Conservation (phyloP, 2,797 vertebrate genomes). For the Sebastiscus albofasciatus region DNA sequence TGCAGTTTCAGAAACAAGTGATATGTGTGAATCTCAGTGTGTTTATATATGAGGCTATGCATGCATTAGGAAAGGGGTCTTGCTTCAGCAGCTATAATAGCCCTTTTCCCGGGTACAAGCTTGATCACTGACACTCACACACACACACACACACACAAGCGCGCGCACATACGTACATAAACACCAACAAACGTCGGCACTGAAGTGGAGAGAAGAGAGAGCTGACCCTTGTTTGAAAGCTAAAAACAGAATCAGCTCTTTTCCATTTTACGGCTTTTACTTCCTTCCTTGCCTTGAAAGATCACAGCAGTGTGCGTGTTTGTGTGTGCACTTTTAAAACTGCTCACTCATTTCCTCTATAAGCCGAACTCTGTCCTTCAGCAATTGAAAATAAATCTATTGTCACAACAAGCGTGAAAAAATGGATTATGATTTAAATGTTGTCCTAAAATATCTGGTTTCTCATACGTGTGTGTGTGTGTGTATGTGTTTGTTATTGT, state of each 20-base stretch:
- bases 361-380: conserved; percentile 19
- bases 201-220: conserved; percentile 24
- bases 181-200: conserved; percentile 18
- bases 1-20: conserved; percentile 30
- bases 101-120: conserved; percentile 18
- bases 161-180: conserved; percentile 1
- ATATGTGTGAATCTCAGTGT: conserved; percentile 7
- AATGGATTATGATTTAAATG: conserved; percentile 21
- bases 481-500: conserved; percentile 46
- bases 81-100: conserved; percentile 53
- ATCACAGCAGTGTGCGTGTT: conserved; percentile 21
- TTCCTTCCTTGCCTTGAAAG: conserved; percentile 46
- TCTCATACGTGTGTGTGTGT: conserved; percentile 1
- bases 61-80: conserved; percentile 44
- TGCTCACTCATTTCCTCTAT: conserved; percentile 38
- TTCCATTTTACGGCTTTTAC: conserved; percentile 53
- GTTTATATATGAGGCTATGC: conserved; percentile 28
- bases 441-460: conserved; percentile 8
- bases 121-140: conserved; percentile 30
- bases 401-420: conserved; percentile 16
- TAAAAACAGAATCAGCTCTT: conserved; percentile 61
- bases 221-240: conserved; percentile 57
- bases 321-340: conserved; percentile 25
- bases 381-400: conserved; percentile 30
- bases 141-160: not conserved